phyloP scores from a whole-genome alignment of 2,888 invertebrate species.

The Aphodius sticticus region DNA sequence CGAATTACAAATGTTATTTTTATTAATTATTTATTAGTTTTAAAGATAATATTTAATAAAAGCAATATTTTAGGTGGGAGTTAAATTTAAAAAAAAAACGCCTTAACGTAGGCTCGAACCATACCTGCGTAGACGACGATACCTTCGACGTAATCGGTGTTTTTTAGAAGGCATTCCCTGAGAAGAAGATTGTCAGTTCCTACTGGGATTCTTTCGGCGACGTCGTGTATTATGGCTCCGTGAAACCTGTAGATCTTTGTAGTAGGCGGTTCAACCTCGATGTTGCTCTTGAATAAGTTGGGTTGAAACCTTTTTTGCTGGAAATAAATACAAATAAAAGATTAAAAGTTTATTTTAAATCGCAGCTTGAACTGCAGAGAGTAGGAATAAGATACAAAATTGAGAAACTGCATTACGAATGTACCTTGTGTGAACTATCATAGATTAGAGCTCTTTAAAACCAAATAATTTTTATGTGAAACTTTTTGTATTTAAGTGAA shows the following conservation, averaged over 20 bases:
- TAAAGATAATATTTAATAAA: not conserved
- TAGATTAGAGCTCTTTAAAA: too few relatives aligned
- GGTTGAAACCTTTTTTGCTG: slow-evolving; percentile 80
- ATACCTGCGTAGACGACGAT: slow-evolving; percentile 92
- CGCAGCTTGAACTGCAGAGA: too few relatives aligned
- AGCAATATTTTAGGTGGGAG: too few relatives aligned
- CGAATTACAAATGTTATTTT: not conserved
- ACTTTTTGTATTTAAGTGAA: too few relatives aligned
- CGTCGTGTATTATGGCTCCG: slow-evolving; percentile 85
- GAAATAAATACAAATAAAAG: slow-evolving; percentile 37
- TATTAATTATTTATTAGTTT: too few relatives aligned
- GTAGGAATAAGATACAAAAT: too few relatives aligned
- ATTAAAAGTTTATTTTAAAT: not conserved
- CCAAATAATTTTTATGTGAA: too few relatives aligned
- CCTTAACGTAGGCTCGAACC: not conserved
- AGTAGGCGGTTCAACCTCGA: slow-evolving; percentile 94
- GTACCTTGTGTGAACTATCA: too few relatives aligned
- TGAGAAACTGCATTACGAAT: too few relatives aligned
- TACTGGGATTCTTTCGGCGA: slow-evolving; percentile 81
- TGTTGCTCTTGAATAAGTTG: slow-evolving; percentile 79
- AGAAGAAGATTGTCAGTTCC: slow-evolving; percentile 91
- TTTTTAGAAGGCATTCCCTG: slow-evolving; percentile 93
- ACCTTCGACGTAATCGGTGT: slow-evolving; percentile 96
- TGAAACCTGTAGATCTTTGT: slow-evolving; percentile 96
- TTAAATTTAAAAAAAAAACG: not conserved